Base-by-base conservation (phyloP, 2,888 invertebrate genomes). In the Cataglyphis cursor region DNA sequence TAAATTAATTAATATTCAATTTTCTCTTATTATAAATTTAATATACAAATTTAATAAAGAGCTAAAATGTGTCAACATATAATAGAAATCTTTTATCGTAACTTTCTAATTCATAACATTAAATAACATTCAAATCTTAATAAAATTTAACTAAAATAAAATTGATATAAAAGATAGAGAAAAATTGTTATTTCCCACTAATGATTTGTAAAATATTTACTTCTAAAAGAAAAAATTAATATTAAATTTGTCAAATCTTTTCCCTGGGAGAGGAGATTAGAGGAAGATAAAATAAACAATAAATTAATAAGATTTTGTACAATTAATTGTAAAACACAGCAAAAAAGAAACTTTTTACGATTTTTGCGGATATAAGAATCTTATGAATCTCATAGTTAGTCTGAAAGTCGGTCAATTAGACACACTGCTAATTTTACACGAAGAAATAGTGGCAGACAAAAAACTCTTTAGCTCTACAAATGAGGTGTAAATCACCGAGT, bases 391-490 rank as follows among this genome's bases (percentile, higher is more conserved):
- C 10, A 70, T 59, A 59, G n/a, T 15, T 59, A 44, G 59, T 38
- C 24, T 44, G 72, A 44, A 72, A 80, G 72, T 80, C 78, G 78
- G 72, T 31, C 38, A 80, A 80, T 80, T 80, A 78, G 73, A 72
- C 41, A 70, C 44, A 21, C 21, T 31, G 35, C 78, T 72, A 78
- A 78, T 72, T 78, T 78, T 24, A 64, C 15, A 24, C 4, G 35
- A 80, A 59, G 44, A 12, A 21, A 59, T n/a, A 0, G 24, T 44
- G 12, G 8, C 59, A 18, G 21, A 44, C 31, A 57, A 59, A 21
- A 80, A 24, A 18, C 48, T 31, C 15, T 72, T 80, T 44, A 21
- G 57, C 21, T 41, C 18, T 41, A 41, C 28, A 57, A 57, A 41
- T n/a, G 68, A 9, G 18, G 10, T 70, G 12, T 44, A 78, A 68